Percentiles rank a stretch among this genome's conserved stretches.
These are phyloP conservation scores for Talpa occidentalis DNA, from an alignment of 2,113 vertebrate genomes.

Conservation along the genomic window DNA sequence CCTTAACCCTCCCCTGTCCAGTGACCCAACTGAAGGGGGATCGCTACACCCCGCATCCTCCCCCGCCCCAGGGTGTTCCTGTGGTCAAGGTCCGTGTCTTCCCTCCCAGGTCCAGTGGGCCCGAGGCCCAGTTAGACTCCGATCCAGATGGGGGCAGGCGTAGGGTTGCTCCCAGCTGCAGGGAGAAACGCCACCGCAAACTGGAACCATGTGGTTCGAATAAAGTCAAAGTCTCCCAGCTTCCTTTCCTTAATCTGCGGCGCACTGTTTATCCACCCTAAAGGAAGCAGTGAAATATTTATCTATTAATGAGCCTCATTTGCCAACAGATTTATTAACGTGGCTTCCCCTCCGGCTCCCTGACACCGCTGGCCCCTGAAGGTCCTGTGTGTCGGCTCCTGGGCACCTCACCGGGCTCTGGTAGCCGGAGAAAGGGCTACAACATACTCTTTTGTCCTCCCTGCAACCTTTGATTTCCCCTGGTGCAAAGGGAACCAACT, in stretches of 20 bases:
- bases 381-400: neutral
- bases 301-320: slow-evolving; percentile 76
- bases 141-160: neutral
- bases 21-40: neutral
- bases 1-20: neutral
- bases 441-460: slow-evolving; percentile 37
- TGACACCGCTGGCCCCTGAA: neutral
- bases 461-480: neutral
- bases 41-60: neutral
- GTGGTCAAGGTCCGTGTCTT: neutral
- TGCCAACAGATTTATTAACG: slow-evolving; percentile 75
- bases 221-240: slow-evolving; percentile 60
- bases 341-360: slow-evolving; percentile 8
- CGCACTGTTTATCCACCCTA: slow-evolving; percentile 41
- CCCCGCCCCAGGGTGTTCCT: neutral
- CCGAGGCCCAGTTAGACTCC: neutral
- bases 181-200: slow-evolving; percentile 18
- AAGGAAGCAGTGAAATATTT: slow-evolving; percentile 76
- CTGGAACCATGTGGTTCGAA: slow-evolving; percentile 74
- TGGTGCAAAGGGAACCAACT: neutral
- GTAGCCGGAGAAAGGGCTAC: neutral
- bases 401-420: slow-evolving; percentile 53
- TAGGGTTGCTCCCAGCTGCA: slow-evolving; percentile 19
- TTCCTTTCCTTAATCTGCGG: slow-evolving; percentile 44
- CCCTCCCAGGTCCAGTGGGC: neutral